Percentiles rank a stretch among this genome's conserved stretches.
Conservation (phyloP, 2,113 vertebrate species). For the Ictalurus punctatus region DNA sequence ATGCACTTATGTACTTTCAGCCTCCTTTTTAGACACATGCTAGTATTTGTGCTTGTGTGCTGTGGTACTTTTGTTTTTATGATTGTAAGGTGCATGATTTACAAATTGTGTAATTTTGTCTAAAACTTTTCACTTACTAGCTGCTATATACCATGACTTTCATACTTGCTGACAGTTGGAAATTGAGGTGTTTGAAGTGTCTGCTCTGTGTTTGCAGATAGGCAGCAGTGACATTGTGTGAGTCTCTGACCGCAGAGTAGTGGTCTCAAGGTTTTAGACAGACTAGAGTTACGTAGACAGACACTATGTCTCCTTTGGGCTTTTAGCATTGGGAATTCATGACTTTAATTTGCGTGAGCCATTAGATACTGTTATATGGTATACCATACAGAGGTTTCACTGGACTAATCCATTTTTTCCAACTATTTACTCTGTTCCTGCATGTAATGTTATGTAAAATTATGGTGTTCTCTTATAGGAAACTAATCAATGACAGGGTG, state of each 20-base stretch:
- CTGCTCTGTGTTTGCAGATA: not conserved
- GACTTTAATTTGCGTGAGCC: not conserved
- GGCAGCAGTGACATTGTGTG: not conserved
- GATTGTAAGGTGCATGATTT: not conserved
- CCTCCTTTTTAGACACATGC: not conserved
- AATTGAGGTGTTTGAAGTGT: slow-evolving; percentile 4
- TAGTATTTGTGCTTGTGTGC: not conserved
- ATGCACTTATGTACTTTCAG: not conserved
- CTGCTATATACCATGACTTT: not conserved
- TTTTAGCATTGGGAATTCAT: not conserved
- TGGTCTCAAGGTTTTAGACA: slow-evolving; percentile 4
- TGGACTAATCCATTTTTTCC: not conserved
- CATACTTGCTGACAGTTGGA: not conserved
- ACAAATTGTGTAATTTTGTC: not conserved
- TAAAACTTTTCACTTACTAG: not conserved
- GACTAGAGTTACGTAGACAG: slow-evolving; percentile 5
- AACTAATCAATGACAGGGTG: not conserved
- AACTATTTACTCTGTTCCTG: not conserved
- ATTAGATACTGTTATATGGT: not conserved
- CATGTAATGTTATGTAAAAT: not conserved
- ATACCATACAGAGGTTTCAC: not conserved
- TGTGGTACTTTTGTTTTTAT: not conserved
- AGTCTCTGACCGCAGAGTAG: not conserved
- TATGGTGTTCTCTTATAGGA: not conserved
- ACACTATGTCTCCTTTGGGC: not conserved